These are phyloP conservation scores for Melanostoma mellinum DNA, from an alignment of 2,888 invertebrate species.

Conservation along the genomic window DNA sequence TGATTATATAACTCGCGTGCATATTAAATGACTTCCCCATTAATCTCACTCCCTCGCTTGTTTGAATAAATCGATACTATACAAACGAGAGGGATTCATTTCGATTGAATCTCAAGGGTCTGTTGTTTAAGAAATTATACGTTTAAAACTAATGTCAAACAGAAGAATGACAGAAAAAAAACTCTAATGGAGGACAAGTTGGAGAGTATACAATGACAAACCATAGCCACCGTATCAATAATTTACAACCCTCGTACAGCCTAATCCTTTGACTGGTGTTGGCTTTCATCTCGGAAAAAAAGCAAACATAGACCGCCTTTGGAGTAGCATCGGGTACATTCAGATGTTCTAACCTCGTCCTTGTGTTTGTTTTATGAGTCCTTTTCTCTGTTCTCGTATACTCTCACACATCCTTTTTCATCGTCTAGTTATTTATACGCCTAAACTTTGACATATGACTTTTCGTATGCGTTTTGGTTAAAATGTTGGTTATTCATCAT, in stretches of 20 bases:
- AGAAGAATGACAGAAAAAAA: not conserved
- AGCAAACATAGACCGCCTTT: constrained; percentile 45
- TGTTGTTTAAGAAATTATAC: not conserved
- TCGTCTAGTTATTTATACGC: constrained; percentile 64
- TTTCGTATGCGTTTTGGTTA: constrained; percentile 69
- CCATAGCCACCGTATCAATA: constrained; percentile 62
- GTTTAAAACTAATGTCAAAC: constrained; percentile 17
- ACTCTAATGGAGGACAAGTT: not conserved
- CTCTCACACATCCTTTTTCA: constrained; percentile 49
- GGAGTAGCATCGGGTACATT: constrained; percentile 44
- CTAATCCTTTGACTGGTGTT: constrained; percentile 56
- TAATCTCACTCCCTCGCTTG: not conserved
- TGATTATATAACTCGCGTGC: no score
- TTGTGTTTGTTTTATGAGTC: constrained; percentile 70
- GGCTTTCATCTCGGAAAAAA: constrained; percentile 45
- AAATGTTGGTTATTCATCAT: constrained; percentile 67
- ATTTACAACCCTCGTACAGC: constrained; percentile 59
- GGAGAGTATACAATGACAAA: constrained; percentile 44
- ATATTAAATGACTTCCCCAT: constrained; percentile 13
- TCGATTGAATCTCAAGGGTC: no score
- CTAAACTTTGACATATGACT: constrained; percentile 71
- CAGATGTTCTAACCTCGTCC: constrained; percentile 65
- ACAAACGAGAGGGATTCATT: no score
- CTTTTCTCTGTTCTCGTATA: constrained; percentile 43
- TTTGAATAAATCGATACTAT: no score